A percentile compares a stretch with the other conserved stretches of the same genome.
These are phyloP conservation scores for Drosophila ochracea DNA, from an alignment of 2,888 invertebrate genomes.

Conservation along the genomic window DNA sequence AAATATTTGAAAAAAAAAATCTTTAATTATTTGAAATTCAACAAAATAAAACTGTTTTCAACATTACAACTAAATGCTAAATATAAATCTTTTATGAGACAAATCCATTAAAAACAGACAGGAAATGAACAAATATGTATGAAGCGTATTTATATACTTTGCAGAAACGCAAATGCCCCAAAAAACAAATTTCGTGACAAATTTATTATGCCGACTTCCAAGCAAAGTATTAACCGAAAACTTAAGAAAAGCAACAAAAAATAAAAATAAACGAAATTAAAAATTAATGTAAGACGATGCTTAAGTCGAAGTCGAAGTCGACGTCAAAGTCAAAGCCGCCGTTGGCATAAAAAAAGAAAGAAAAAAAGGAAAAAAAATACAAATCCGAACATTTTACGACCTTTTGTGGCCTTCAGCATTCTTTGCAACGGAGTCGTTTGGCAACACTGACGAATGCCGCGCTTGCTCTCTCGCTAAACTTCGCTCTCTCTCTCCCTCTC, in stretches of 20 bases:
- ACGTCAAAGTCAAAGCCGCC: conserved; percentile 24
- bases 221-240: conserved; percentile 20
- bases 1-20: not conserved
- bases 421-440: conserved; percentile 50
- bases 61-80: not conserved
- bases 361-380: conserved; percentile 9
- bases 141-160: not conserved
- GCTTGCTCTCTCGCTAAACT: conserved; percentile 15
- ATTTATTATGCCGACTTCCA: conserved; percentile 20
- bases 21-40: not conserved
- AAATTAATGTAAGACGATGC: conserved; percentile 49
- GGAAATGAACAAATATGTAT: not conserved
- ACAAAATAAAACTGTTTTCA: not conserved
- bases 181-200: conserved; percentile 19
- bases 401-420: conserved; percentile 74
- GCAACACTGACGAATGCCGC: conserved; percentile 47
- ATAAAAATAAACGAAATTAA: conserved; percentile 31
- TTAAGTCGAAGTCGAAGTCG: conserved; percentile 37
- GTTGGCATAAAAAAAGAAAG: conserved; percentile 11
- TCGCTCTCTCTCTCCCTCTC: not conserved
- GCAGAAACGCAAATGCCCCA: not conserved
- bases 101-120: not conserved
- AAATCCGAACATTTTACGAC: conserved; percentile 59
- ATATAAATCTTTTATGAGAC: not conserved
- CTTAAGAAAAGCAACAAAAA: not conserved